Evolutionary conservation across 2,113 vertebrate species (phyloP).

Genomic region (Cyphomyrus plagiostoma): DNA sequence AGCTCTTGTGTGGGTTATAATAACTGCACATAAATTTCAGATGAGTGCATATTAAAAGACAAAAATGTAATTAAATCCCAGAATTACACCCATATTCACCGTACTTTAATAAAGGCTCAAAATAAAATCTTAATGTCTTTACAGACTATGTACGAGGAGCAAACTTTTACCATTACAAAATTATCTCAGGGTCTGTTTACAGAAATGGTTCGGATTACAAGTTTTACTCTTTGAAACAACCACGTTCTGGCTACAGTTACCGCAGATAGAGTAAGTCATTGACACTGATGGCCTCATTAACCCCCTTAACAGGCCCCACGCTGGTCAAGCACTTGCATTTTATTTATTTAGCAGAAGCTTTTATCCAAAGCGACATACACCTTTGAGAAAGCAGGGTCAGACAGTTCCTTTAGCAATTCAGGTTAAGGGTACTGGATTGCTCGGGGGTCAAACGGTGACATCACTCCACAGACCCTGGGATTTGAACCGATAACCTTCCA

Average conservation of each 20-base stretch:
- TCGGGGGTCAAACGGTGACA: not conserved
- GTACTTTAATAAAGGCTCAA: not conserved
- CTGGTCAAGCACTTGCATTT: not conserved
- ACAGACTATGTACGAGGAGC: not conserved
- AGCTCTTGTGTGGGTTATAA: not conserved
- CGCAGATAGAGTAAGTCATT: not conserved
- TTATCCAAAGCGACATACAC: not conserved
- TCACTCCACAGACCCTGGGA: not conserved
- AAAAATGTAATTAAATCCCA: not conserved
- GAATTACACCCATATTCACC: not conserved
- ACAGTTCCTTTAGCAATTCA: not conserved
- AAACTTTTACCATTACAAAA: conserved; percentile 4
- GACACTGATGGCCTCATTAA: not conserved
- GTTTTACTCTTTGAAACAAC: conserved; percentile 8
- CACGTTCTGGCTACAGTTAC: not conserved
- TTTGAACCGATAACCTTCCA: not conserved
- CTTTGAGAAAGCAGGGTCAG: not conserved
- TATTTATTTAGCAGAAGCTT: not conserved
- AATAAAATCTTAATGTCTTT: not conserved
- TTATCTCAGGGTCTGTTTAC: not conserved
- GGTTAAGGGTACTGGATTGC: not conserved
- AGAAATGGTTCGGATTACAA: conserved; percentile 24
- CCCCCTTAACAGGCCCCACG: not conserved
- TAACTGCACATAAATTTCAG: not conserved
- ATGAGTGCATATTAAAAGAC: not conserved